Base-by-base conservation (phyloP, 1,140 invertebrate genomes). In the Drosophila ambigua region DNA sequence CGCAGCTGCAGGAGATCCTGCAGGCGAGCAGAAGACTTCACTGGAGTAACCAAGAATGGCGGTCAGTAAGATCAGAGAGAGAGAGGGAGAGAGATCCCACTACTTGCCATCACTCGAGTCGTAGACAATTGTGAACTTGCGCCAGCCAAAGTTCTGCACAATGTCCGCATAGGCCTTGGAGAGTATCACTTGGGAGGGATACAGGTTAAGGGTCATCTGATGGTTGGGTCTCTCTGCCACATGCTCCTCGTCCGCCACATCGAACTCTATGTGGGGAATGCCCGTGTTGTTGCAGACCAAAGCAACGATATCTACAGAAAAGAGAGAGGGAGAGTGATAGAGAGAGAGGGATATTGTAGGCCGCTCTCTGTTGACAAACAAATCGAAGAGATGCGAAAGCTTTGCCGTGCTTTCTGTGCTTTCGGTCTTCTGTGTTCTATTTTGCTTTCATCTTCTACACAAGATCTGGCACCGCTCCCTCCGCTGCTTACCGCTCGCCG, bases 51-150 rank as follows among this genome's bases (percentile, higher is more conserved):
- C 16, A 5, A 23, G 5, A n/a, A 9, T 5, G 9, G n/a, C 4
- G 26, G 8, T 5, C 1, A 59, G 0, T 1, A 1, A 16, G 44
- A 0, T 9, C 2, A 2, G 7, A 15, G 9, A n/a, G 7, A 41
- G 20, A 2, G 20, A 43, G n/a, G 6, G 11, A 26, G 3, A 41
- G 20, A 20, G 20, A 20, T 9, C 15, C 0, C 8, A n/a, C 11
- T 35, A 52, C 92, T 82, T 76, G 93, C 93, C 92, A 61, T 96
- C 95, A 44, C 96, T 95, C 61, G 95, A 94, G 90, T 98, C 96
- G 78, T 97, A 98, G 16, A 98, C 92, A 13, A 97, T 94, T 0
- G 96, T 95, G 73, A 96, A 98, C 60, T 93, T 94, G 60, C 94
- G 94, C 97, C 97, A 98, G 39, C 95, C 93, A 91, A 95, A 94